Evolutionary conservation across 2,113 vertebrate genomes (phyloP).

Genomic region (Osmerus mordax): DNA sequence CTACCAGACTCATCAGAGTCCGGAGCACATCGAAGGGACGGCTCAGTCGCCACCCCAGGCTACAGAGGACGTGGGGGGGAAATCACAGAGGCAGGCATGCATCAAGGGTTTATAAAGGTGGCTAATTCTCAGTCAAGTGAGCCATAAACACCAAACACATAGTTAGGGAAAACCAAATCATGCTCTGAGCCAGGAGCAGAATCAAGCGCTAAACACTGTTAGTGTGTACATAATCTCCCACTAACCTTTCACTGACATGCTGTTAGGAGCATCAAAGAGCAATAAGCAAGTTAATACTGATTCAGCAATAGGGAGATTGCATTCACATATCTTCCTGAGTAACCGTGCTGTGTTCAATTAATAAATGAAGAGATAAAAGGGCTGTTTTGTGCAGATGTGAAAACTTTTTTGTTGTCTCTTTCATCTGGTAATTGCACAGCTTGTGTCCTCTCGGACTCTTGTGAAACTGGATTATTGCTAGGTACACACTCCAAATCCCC

Average conservation of each 20-base stretch:
- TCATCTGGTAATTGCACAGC: conserved; percentile 61
- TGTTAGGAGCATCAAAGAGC: conserved; percentile 43
- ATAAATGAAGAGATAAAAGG: conserved; percentile 53
- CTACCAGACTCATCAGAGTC: conserved; percentile 45
- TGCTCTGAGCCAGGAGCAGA: too few relatives aligned
- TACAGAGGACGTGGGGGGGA: conserved; percentile 46
- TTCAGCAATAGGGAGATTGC: conserved; percentile 41
- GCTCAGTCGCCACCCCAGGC: conserved; percentile 37
- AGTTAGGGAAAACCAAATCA: too few relatives aligned
- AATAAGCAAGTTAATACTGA: conserved; percentile 40
- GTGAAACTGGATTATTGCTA: conserved; percentile 45
- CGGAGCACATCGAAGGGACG: conserved; percentile 54
- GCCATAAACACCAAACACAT: conserved; percentile 14
- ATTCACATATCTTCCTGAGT: conserved; percentile 25
- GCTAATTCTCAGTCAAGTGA: conserved; percentile 34
- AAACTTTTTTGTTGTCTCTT: conserved; percentile 38
- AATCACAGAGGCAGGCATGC: conserved; percentile 18
- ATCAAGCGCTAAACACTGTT: background rate
- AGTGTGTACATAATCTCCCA: conserved; percentile 23
- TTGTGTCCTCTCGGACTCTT: conserved; percentile 47
- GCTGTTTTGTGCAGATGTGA: conserved; percentile 53
- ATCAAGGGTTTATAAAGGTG: conserved; percentile 6
- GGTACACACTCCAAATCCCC: conserved; percentile 51
- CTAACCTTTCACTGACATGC: conserved; percentile 20
- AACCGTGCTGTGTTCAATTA: conserved; percentile 41